phyloP scores from a whole-genome alignment of 2,113 vertebrate species.

The Lophura nycthemera region DNA sequence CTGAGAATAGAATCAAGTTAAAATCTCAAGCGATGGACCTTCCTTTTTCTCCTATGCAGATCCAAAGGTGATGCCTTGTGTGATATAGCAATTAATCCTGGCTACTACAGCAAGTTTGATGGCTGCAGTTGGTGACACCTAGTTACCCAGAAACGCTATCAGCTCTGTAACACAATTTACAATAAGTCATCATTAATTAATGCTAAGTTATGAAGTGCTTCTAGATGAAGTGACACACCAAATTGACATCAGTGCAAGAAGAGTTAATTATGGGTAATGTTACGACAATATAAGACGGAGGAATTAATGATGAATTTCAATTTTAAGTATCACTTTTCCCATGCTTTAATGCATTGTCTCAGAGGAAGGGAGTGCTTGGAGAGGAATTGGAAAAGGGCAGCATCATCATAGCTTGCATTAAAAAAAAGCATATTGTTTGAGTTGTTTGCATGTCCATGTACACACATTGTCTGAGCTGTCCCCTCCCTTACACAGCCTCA shows the following conservation, averaged over 20 bases:
- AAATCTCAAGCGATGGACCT: not conserved
- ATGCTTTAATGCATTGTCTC: constrained; percentile 18
- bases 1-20: not conserved
- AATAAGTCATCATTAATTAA: constrained; percentile 81
- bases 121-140: constrained; percentile 59
- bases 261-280: constrained; percentile 77
- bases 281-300: constrained; percentile 67
- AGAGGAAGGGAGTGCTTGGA: not conserved
- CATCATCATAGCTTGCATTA: not conserved
- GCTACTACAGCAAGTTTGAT: constrained; percentile 32
- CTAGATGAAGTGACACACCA: constrained; percentile 65
- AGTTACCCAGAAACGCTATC: constrained; percentile 72
- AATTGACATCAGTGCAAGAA: constrained; percentile 68
- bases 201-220: constrained; percentile 74
- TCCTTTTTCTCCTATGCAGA: not conserved
- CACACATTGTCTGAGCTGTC: not conserved
- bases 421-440: not conserved
- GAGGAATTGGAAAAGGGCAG: not conserved
- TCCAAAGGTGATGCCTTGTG: not conserved
- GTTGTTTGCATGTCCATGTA: not conserved
- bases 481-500: not conserved
- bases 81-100: constrained; percentile 46
- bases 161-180: constrained; percentile 77
- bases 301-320: constrained; percentile 74
- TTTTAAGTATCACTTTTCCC: constrained; percentile 68